Percentiles rank a stretch among this genome's conserved stretches.
These are phyloP conservation scores for Synaphobranchus kaupii DNA, from an alignment of 2,797 vertebrate genomes.

Conservation along the genomic window DNA sequence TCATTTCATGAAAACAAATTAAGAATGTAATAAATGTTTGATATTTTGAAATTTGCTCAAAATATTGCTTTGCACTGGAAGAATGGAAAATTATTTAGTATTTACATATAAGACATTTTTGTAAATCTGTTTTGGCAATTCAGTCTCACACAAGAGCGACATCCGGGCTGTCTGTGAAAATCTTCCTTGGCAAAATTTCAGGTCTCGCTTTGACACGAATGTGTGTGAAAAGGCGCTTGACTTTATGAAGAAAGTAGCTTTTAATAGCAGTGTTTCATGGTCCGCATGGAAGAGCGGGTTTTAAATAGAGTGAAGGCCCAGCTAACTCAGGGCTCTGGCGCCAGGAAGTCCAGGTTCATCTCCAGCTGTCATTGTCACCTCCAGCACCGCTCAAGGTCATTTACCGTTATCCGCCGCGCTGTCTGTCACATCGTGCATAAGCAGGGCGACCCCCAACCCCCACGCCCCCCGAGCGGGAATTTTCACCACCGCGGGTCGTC, in stretches of 20 bases:
- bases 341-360: slow-evolving; percentile 25
- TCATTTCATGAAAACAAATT: no score
- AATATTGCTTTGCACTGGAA: background rate
- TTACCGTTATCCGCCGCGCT: background rate
- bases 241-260: no score
- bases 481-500: slow-evolving; percentile 21
- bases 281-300: background rate
- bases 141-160: background rate
- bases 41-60: no score
- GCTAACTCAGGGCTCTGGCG: background rate
- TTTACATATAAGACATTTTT: background rate
- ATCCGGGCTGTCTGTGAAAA: background rate
- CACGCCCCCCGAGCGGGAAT: background rate
- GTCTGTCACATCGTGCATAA: background rate
- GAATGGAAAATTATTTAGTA: background rate
- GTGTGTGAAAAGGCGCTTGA: background rate
- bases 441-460: slow-evolving; percentile 21
- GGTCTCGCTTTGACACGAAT: background rate
- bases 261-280: background rate
- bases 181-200: background rate
- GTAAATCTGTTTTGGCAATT: background rate
- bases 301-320: background rate
- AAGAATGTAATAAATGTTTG: no score
- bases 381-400: slow-evolving; percentile 23
- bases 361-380: slow-evolving; percentile 9